Evolutionary conservation across 2,888 invertebrate genomes (phyloP), one percentile per base, ranked within the genome.

Genomic region (Pterostichus niger): DNA sequence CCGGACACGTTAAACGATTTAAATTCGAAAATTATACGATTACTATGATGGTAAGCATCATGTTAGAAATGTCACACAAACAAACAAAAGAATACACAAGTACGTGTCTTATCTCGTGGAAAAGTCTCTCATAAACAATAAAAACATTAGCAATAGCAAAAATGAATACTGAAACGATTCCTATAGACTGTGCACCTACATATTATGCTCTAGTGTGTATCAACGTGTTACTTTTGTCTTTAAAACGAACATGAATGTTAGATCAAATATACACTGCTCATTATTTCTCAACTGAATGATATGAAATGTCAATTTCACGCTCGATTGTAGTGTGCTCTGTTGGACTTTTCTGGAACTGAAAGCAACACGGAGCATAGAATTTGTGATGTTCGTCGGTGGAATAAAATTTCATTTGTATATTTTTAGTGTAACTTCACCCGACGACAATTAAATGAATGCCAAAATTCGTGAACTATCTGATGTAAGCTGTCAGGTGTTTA

Each of bases 61-160:
- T 73, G 9, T 15, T 46, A 68, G 31, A 1, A 40, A 40, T 40
- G 35, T 33, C 33, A 75, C 46, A 49, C 31, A 52, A 76, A 17
- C 33, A 59, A 78, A 79, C 35, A 61, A 64, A 40, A 40, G 40
- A 40, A 40, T 40, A 79, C 79, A 79, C 61, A 71, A 80, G 15
- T 54, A 79, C 17, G 80, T 80, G 80, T 80, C 80, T 80, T 80
- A 80, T 49, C 40, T 40, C 71, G 52, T 80, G 71, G 35, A 80
- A 64, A 76, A 68, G 46, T 61, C 49, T 54, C 52, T 71, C 56
- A 81, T 81, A 68, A 80, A 81, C 81, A 81, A 81, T 81, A 81
- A 81, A 35, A 31, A 7, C 24, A 49, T 54, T 81, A 81, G 81
- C 81, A 81, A 81, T 81, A 81, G 81, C 6, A 40, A 6, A 40